Conservation (phyloP, 2,797 vertebrate genomes). For the Echeneis naucrates region DNA sequence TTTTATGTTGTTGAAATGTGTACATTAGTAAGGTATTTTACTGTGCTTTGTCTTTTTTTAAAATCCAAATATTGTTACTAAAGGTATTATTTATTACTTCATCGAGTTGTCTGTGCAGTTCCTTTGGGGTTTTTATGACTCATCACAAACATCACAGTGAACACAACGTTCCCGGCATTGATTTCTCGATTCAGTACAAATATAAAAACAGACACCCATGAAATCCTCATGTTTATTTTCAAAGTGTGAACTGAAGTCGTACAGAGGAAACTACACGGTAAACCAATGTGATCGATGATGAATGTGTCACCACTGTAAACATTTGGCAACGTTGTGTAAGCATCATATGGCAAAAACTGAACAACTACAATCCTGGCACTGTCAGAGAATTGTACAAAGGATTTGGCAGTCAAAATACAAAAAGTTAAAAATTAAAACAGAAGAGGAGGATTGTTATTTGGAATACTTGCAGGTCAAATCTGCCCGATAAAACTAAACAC, state of each 20-base stretch:
- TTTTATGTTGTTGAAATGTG: constrained; percentile 60
- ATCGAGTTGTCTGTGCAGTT: constrained; percentile 26
- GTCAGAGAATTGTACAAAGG: not conserved
- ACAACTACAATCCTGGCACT: constrained; percentile 24
- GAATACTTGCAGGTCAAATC: constrained; percentile 19
- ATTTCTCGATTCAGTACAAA: not conserved
- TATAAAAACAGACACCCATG: constrained; percentile 21
- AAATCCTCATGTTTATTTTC: constrained; percentile 62
- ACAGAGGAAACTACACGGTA: constrained; percentile 35
- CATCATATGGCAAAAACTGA: constrained; percentile 34
- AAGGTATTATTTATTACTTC: constrained; percentile 81
- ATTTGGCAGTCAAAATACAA: constrained; percentile 21
- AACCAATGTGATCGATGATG: constrained; percentile 32
- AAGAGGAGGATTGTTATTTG: not conserved
- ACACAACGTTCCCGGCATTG: not conserved
- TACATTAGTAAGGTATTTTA: constrained; percentile 62
- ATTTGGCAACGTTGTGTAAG: constrained; percentile 50
- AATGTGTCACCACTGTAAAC: constrained; percentile 49
- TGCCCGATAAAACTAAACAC: not conserved
- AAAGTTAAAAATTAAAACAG: constrained; percentile 15
- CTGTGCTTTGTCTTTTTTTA: constrained; percentile 45
- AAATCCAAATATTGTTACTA: constrained; percentile 72
- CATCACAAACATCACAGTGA: not conserved
- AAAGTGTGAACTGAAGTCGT: constrained; percentile 33
- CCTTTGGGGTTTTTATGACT: not conserved